Base-by-base conservation (phyloP, 2,797 vertebrate species). In the Falco peregrinus region DNA sequence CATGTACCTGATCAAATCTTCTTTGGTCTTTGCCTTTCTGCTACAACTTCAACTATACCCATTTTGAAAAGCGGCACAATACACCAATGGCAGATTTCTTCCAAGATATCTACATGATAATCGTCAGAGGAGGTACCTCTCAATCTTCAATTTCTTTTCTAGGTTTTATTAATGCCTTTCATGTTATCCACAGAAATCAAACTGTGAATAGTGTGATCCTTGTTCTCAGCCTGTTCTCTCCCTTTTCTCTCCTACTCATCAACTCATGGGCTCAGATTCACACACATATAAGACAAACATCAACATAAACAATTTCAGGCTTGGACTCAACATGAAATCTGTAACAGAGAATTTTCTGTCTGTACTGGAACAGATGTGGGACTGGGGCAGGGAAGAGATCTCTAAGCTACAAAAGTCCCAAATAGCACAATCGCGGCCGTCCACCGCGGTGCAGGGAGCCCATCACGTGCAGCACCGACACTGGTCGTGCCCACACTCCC, bases 1-100 rank as follows among this genome's bases (percentile, higher is more conserved):
- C 60, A 50, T 67, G 84, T 73, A 87, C 81, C 91, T 82, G 73
- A 90, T 88, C 83, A 93, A 95, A 91, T 84, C 65, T 48, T 80
- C 82, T 85, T 87, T 83, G 76, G 48, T 89, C 78, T 92, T 80
- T 64, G 53, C 71, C 45, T 84, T 82, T 59, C 68, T 73, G 47
- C 50, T 77, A 89, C 70, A 60, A 39, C 53, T 83, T 78, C 85
- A 81, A 2, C 74, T 11, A 29, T 56, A 81, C 69, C 50, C 69
- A 8, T 54, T 64, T 64, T 83, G 57, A 76, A 89, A 74, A 76
- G 80, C 60, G 74, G 59, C 26, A 61, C 35, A 83, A 87, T 37
- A 80, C 70, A 79, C 41, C 65, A 63, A 10, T 28, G 51, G 64
- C 81, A 80, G 26, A 33, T 73, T 92, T 71, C 47, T 78, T 74